phyloP scores from a whole-genome alignment of 2,113 vertebrate species.

The Petaurus breviceps region DNA sequence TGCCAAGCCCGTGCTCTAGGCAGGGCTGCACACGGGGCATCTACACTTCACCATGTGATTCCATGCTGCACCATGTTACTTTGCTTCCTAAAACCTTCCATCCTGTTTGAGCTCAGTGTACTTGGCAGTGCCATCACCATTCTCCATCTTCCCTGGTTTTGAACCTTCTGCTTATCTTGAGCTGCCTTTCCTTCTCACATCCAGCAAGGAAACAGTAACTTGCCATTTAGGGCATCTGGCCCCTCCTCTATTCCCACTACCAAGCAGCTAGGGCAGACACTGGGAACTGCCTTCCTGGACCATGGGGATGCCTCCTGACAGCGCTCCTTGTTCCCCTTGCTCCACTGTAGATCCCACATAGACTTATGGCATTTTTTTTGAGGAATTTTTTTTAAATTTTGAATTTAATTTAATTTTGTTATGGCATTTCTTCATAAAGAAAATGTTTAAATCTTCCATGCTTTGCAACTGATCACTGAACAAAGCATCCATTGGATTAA shows the following conservation, averaged over 20 bases:
- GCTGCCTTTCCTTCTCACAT: not conserved
- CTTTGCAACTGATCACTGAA: not conserved
- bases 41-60: no score
- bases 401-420: not conserved
- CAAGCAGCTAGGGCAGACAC: no score
- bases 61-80: no score
- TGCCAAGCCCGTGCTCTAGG: no score
- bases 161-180: not conserved
- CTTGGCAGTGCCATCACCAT: not conserved
- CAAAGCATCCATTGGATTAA: no score
- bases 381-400: not conserved
- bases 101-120: not conserved
- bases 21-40: no score
- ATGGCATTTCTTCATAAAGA: not conserved
- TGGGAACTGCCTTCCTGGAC: no score
- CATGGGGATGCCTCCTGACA: no score
- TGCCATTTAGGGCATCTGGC: not conserved
- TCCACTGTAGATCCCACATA: no score
- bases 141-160: not conserved
- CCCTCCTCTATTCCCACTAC: not conserved
- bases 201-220: not conserved
- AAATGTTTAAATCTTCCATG: not conserved
- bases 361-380: not conserved
- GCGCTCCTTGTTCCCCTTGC: not conserved
- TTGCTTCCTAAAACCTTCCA: no score